Evolutionary conservation across 2,113 vertebrate genomes (phyloP), one percentile per base, ranked within the genome.

Genomic region (Rhegmatorhina hoffmannsi): DNA sequence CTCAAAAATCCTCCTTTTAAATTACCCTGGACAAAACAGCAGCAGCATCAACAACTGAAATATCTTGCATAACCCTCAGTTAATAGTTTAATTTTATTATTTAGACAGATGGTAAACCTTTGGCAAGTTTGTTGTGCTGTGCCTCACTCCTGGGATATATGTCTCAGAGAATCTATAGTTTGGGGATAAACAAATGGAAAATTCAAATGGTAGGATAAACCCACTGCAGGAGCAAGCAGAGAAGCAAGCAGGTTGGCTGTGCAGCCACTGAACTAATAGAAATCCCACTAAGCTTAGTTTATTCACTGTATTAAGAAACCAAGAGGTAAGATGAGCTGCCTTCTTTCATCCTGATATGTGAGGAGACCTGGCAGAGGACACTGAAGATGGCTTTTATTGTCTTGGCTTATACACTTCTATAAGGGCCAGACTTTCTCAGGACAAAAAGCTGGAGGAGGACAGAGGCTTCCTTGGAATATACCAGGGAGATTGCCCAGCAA

Each of bases 401-500:
- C 33, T 63, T 62, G 28, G 28, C 67, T 66, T 23, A 7, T 5
- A 5, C 4, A 25, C 1, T 0, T 10, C n/a, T 16, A 6, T 19
- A 72, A 28, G 28, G 92, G 25, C 13, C 58, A 85, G 59, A 33
- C 8, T 73, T 64, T 34, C 40, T 58, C 63, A 66, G 55, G n/a
- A 36, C 50, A 77, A 43, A 88, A 62, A 25, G 23, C 31, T 56
- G 75, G 13, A 73, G 34, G 64, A 94, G 25, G 60, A 89, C 10
- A 64, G 53, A 79, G 20, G 40, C n/a, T 88, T 73, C 14, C 85
- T 46, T 70, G 79, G 83, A 85, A 43, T 83, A 92, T 83, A 90
- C 67, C 55, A 80, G 10, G 63, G 88, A 90, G 63, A 69, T 81
- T 90, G 88, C 68, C 75, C 59, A 77, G 75, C 28, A 73, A 2